Evolutionary conservation across 64 coral and sea anemone species (phyloP), one percentile per base, ranked within the genome.

Genomic region (Actinia tenebrosa): DNA sequence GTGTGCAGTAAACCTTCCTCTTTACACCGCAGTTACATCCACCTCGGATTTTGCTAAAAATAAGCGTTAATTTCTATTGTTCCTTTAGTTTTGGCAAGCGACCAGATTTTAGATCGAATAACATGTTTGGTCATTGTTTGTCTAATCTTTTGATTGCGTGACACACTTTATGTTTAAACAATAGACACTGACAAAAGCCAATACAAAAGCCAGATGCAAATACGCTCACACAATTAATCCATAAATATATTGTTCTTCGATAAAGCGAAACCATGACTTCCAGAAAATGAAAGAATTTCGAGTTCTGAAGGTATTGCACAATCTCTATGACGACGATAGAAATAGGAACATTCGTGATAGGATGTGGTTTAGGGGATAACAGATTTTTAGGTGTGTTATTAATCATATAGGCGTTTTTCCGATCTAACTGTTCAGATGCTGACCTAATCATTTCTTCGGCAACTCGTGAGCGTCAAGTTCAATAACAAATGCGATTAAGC

Each of bases 391-490:
- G 25, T 59, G n/a, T 44, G 42, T 27, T n/a, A 56, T 25, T 19
- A 56, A 58, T 54, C 6, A 84, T 37, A 37, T 84, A 3, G 61
- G 14, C 22, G 54, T 60, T 37, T 55, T 19, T 84, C 54, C 60
- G n/a, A 84, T 84, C 50, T 52, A 84, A 84, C 58, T 84, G 58
- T 84, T 56, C 37, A 84, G 10, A 26, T 84, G 58, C 17, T 84
- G 52, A 56, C 52, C 54, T 84, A 16, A 84, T 13, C 54, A 30
- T 75, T 42, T 14, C 10, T 30, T 75, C 42, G 69, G 23, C 69
- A 75, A 75, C 26, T n/a, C 23, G 7, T 3, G 15, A 14, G 11
- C 37, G 3, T 66, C 69, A 26, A 27, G 26, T 72, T 42, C 23
- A 72, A 27, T 4, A 3, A n/a, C n/a, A n/a, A n/a, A 37, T 37